A percentile compares a stretch with the other conserved stretches of the same genome.
phyloP scores from a whole-genome alignment of 2,888 invertebrate genomes.

The Dendrolimus houi region DNA sequence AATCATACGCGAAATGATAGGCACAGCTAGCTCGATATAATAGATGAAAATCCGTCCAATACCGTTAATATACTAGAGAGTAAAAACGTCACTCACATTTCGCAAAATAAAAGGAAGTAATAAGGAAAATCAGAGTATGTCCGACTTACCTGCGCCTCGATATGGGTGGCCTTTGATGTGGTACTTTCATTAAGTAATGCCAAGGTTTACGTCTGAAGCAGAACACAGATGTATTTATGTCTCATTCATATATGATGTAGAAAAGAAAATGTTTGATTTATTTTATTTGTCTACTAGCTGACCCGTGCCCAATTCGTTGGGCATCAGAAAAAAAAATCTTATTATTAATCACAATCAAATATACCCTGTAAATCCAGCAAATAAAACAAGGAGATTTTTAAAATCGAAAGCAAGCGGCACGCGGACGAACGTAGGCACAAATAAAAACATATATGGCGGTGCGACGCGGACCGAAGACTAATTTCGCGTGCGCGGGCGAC shows the following conservation, averaged over 20 bases:
- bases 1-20: too few species aligned
- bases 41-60: background rate
- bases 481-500: too few species aligned
- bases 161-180: background rate
- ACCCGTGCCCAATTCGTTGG: too few species aligned
- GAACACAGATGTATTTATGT: background rate
- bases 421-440: too few species aligned
- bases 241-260: background rate
- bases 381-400: too few species aligned
- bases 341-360: too few species aligned
- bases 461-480: too few species aligned
- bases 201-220: constrained; percentile 3
- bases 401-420: too few species aligned
- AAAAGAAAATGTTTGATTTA: background rate
- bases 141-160: background rate
- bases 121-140: background rate
- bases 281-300: background rate
- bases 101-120: background rate
- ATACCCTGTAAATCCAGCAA: too few species aligned
- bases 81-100: background rate
- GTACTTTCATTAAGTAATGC: background rate
- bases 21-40: background rate
- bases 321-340: too few species aligned
- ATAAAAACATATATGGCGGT: too few species aligned
- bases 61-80: background rate